Conservation (phyloP, 1,140 invertebrate species). For the Caenorhabditis inopinata region DNA sequence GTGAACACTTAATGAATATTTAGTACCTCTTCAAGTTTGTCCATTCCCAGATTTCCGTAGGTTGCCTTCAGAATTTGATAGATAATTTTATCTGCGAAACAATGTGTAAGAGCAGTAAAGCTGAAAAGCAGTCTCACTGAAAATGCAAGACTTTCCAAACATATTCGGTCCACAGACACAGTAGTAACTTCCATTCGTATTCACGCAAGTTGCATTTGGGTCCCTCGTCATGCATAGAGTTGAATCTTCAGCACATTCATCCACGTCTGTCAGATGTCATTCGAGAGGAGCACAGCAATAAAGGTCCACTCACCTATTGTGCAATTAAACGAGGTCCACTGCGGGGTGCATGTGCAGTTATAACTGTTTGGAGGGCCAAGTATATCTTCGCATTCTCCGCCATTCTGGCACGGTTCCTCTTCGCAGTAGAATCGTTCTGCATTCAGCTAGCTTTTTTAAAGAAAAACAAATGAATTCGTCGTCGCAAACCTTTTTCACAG, state of each 20-base stretch:
- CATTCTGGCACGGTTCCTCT: constrained; percentile 1
- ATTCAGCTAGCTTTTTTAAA: too few species aligned
- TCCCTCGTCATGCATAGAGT: constrained; percentile 3
- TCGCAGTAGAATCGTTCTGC: constrained; percentile 11
- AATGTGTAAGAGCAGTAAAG: too few species aligned
- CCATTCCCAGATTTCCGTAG: not conserved
- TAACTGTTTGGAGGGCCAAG: constrained; percentile 6
- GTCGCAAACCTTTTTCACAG: constrained; percentile 5
- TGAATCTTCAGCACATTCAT: constrained; percentile 1
- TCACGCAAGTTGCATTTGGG: not conserved
- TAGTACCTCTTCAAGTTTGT: not conserved
- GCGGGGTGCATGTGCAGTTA: not conserved
- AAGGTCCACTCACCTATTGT: not conserved
- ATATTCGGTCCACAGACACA: constrained; percentile 14
- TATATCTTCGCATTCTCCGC: constrained; percentile 17
- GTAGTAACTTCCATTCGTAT: constrained; percentile 25
- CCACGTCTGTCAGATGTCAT: too few species aligned
- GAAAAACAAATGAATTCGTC: too few species aligned
- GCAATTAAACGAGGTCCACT: not conserved
- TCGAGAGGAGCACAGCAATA: too few species aligned
- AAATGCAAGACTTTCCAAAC: constrained; percentile 11
- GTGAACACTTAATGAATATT: too few species aligned
- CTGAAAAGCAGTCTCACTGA: not conserved
- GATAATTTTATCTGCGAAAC: not conserved
- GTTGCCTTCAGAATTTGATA: constrained; percentile 21